Evolutionary conservation across 2,113 vertebrate genomes (phyloP).

Genomic region (Callipepla squamata): DNA sequence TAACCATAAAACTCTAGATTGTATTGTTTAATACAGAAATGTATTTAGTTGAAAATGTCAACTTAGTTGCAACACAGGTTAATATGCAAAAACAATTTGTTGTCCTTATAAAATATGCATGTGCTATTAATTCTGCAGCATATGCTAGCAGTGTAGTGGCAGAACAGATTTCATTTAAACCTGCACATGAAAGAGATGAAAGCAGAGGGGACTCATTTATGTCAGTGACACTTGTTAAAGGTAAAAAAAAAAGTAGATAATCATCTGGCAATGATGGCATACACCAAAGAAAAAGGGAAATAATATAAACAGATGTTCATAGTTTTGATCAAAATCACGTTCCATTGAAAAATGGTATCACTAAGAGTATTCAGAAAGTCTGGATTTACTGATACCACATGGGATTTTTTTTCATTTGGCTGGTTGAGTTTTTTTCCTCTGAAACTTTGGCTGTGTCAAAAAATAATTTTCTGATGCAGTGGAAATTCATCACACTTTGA

Average conservation of each 20-base stretch:
- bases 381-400: neutral
- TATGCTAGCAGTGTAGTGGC: neutral
- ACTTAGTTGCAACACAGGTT: neutral
- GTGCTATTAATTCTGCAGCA: neutral
- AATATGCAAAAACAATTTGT: neutral
- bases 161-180: neutral
- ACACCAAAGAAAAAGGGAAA: neutral
- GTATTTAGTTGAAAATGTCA: slow-evolving; percentile 5
- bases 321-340: neutral
- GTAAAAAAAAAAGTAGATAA: neutral
- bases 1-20: neutral
- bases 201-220: neutral
- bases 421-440: neutral
- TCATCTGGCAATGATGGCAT: neutral
- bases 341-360: neutral
- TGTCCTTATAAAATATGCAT: neutral
- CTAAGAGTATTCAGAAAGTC: neutral
- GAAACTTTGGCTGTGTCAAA: neutral
- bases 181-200: neutral
- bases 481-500: neutral
- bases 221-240: neutral
- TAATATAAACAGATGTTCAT: neutral
- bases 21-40: neutral
- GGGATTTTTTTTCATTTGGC: neutral
- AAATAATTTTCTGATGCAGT: neutral